Conservation (phyloP, 2,888 invertebrate species). For the Acrobasis suavella region DNA sequence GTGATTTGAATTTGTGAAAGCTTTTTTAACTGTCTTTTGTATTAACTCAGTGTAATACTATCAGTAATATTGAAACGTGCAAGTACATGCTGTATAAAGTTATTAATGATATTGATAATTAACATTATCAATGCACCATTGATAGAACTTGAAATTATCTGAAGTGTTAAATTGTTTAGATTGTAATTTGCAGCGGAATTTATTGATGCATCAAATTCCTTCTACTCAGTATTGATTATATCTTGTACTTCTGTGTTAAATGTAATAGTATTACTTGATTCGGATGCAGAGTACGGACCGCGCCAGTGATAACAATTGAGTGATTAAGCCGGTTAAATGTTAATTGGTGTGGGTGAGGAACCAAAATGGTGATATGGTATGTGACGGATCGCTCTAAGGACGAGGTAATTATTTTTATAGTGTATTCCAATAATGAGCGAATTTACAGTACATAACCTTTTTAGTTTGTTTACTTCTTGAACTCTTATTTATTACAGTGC, state of each 20-base stretch:
- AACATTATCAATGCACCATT: background rate
- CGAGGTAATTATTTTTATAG: constrained; percentile 42
- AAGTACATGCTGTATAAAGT: background rate
- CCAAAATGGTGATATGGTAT: constrained; percentile 63
- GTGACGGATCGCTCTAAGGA: constrained; percentile 41
- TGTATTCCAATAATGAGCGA: too few relatives aligned
- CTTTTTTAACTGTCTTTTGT: too few relatives aligned
- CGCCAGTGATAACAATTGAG: constrained; percentile 14
- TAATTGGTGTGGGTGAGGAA: constrained; percentile 17
- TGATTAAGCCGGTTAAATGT: constrained; percentile 9
- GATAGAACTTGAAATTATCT: background rate
- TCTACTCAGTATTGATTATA: background rate
- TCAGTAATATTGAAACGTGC: background rate
- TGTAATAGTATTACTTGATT: background rate
- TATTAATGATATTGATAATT: background rate
- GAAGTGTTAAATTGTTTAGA: background rate
- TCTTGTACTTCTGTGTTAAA: background rate
- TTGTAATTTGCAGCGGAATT: background rate
- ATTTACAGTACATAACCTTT: too few relatives aligned
- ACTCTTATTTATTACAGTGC: too few relatives aligned
- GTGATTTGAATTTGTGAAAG: too few relatives aligned
- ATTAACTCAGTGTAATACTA: too few relatives aligned
- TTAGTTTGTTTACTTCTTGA: too few relatives aligned
- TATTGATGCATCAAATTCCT: constrained; percentile 1
- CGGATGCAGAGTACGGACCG: background rate